Percentiles rank a stretch among this genome's conserved stretches.
These are phyloP conservation scores for Oncorhynchus gorbuscha DNA, from an alignment of 2,113 vertebrate species.

Conservation along the genomic window DNA sequence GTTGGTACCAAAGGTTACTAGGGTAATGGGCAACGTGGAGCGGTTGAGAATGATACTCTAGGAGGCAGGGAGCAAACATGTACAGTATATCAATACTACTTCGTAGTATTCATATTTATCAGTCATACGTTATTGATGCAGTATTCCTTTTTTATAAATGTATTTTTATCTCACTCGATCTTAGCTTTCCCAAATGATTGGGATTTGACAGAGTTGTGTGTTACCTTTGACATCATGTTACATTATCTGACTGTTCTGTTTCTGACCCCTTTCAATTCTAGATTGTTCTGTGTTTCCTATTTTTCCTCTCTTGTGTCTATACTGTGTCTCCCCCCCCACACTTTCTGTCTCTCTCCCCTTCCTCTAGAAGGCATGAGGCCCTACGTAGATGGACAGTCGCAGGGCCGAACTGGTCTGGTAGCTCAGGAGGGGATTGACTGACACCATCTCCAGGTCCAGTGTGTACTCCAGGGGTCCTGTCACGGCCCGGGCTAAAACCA, in stretches of 20 bases:
- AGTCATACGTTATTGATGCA: not conserved
- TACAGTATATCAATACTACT: not conserved
- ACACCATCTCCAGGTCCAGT: slow-evolving; percentile 92
- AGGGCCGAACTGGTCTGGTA: slow-evolving; percentile 88
- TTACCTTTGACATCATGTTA: not conserved
- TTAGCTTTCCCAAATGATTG: not conserved
- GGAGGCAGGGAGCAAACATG: not conserved
- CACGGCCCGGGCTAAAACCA: slow-evolving; percentile 85
- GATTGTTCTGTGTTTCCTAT: not conserved
- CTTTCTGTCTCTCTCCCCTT: not conserved
- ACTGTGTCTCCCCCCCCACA: not conserved
- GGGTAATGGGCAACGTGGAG: no score
- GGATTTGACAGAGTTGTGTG: slow-evolving; percentile 1
- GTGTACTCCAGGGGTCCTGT: slow-evolving; percentile 86
- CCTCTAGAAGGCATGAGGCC: slow-evolving; percentile 79
- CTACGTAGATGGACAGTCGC: slow-evolving; percentile 86
- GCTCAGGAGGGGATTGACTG: slow-evolving; percentile 83
- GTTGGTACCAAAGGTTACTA: not conserved
- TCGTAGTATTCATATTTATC: not conserved
- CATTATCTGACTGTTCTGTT: not conserved
- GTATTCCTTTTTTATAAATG: not conserved
- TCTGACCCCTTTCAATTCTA: slow-evolving; percentile 2
- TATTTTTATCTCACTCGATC: not conserved
- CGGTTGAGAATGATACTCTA: not conserved
- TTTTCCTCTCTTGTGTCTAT: not conserved